phyloP scores from a whole-genome alignment of 2,797 vertebrate species.

The Rhodeus uyekii region DNA sequence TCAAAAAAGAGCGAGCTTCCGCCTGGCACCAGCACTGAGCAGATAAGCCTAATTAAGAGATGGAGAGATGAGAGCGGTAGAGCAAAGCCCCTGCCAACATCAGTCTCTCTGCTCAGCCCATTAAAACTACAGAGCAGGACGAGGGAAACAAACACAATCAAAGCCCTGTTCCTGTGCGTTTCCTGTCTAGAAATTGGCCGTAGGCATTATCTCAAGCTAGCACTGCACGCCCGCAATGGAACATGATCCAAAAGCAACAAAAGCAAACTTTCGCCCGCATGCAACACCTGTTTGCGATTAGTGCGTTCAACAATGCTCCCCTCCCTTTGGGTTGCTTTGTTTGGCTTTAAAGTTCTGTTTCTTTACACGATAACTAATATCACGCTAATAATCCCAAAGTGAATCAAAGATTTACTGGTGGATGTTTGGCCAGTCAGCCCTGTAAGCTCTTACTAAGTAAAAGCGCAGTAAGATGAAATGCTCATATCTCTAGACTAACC shows the following conservation, averaged over 20 bases:
- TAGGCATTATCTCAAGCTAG: constrained; percentile 35
- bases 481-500: constrained; percentile 8
- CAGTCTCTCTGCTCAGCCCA: constrained; percentile 36
- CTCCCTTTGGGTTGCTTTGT: constrained; percentile 7
- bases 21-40: constrained; percentile 6
- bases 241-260: constrained; percentile 35
- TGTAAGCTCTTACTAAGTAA: constrained; percentile 20
- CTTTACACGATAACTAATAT: constrained; percentile 31
- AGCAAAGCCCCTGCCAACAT: constrained; percentile 20
- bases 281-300: constrained; percentile 30
- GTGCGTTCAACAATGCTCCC: background rate
- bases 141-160: constrained; percentile 43
- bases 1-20: constrained; percentile 40
- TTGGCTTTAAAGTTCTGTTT: constrained; percentile 32
- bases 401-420: constrained; percentile 13
- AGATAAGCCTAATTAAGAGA: constrained; percentile 51
- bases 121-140: constrained; percentile 40
- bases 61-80: constrained; percentile 26
- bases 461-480: constrained; percentile 17
- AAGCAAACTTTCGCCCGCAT: constrained; percentile 25
- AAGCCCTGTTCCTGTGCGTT: constrained; percentile 34
- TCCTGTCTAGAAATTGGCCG: constrained; percentile 33
- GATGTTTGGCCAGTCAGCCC: constrained; percentile 15
- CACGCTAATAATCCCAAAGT: constrained; percentile 26
- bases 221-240: background rate